Percentiles rank a stretch among this genome's conserved stretches.
phyloP scores from a whole-genome alignment of 2,113 vertebrate genomes.

The Prunella himalayana region DNA sequence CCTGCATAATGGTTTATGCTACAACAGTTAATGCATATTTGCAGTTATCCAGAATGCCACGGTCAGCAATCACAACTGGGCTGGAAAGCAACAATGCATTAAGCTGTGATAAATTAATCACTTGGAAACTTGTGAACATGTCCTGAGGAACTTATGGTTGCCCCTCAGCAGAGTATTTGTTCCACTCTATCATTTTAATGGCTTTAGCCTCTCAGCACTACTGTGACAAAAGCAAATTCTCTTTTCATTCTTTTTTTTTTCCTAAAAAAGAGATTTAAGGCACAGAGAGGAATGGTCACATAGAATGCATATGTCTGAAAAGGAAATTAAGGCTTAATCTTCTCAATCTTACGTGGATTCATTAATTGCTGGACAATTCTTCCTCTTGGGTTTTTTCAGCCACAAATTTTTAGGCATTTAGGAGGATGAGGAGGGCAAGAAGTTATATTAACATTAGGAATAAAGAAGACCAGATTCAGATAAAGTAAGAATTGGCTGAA shows the following conservation, averaged over 20 bases:
- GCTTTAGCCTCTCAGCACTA: conserved; percentile 6
- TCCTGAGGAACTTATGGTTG: neutral
- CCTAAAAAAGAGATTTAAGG: neutral
- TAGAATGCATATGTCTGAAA: neutral
- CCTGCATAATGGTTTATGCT: neutral
- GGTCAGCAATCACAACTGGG: neutral
- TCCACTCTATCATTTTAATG: conserved; percentile 27
- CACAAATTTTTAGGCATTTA: neutral
- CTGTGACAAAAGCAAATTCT: neutral
- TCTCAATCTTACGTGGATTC: neutral
- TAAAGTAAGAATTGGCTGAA: conserved; percentile 5
- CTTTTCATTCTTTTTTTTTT: neutral
- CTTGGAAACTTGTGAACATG: conserved; percentile 36
- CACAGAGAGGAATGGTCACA: neutral
- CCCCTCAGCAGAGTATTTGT: neutral
- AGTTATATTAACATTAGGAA: neutral
- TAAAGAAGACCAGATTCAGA: neutral
- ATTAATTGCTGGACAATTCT: neutral
- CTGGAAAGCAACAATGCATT: conserved; percentile 15
- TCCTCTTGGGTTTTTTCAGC: neutral
- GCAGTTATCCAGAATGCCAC: neutral
- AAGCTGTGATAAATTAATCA: conserved; percentile 41
- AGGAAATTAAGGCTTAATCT: neutral
- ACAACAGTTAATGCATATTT: neutral
- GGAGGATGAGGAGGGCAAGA: neutral